Evolutionary conservation across 2,888 invertebrate genomes (phyloP).

Genomic region (Tryphoninae sp.): DNA sequence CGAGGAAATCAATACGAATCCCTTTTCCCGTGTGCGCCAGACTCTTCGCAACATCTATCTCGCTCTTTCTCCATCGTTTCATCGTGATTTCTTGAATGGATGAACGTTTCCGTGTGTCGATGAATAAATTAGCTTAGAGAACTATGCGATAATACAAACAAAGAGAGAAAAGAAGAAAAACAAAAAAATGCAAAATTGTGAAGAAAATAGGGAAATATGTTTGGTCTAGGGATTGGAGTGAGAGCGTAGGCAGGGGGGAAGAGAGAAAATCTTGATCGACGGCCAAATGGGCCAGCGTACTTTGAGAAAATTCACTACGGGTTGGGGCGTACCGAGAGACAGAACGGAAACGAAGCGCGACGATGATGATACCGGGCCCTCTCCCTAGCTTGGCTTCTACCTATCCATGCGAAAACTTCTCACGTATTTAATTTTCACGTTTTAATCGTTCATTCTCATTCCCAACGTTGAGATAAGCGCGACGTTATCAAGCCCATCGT

Average conservation of each 20-base stretch:
- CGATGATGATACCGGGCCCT: conserved; percentile 38
- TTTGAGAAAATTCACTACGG: conserved; percentile 55
- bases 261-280: conserved; percentile 68
- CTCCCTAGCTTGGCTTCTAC: conserved; percentile 16
- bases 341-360: conserved; percentile 28
- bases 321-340: conserved; percentile 39
- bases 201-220: conserved; percentile 53
- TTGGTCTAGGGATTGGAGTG: conserved; percentile 33
- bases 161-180: conserved; percentile 12
- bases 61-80: neutral
- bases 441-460: neutral
- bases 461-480: neutral
- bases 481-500: neutral
- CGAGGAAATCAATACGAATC: conserved; percentile 79
- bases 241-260: conserved; percentile 56
- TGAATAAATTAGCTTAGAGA: neutral
- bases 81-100: conserved; percentile 36
- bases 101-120: neutral
- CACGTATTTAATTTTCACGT: neutral
- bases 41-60: conserved; percentile 41
- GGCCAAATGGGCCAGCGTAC: conserved; percentile 71
- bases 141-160: neutral
- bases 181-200: neutral
- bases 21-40: conserved; percentile 73
- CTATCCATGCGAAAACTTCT: neutral